phyloP scores from a whole-genome alignment of 2,888 invertebrate genomes.

The Diadromus collaris region DNA sequence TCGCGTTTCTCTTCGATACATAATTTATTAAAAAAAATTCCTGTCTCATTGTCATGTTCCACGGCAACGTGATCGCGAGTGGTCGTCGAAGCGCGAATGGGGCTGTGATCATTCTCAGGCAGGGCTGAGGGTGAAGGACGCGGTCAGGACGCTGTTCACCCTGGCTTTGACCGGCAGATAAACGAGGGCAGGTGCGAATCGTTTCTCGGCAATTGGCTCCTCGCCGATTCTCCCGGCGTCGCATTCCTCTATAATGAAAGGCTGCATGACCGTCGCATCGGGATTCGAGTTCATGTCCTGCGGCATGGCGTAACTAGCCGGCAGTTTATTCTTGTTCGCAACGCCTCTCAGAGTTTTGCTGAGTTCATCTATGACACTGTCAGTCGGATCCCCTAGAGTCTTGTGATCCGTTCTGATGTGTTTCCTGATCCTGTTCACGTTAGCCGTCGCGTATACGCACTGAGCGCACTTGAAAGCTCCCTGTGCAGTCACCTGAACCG shows the following conservation, averaged over 20 bases:
- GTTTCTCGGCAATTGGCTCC: constrained; percentile 76
- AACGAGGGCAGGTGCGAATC: constrained; percentile 95
- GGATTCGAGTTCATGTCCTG: constrained; percentile 79
- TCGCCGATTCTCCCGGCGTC: constrained; percentile 72
- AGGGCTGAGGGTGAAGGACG: constrained; percentile 96
- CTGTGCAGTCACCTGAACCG: constrained; percentile 79
- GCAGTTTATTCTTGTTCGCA: constrained; percentile 82
- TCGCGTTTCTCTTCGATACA: constrained; percentile 9
- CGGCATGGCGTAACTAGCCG: constrained; percentile 86
- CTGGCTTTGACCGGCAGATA: constrained; percentile 96
- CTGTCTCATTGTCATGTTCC: constrained; percentile 10
- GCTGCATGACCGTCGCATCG: constrained; percentile 91
- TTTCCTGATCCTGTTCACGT: constrained; percentile 78
- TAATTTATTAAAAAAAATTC: not conserved
- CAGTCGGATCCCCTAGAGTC: constrained; percentile 75
- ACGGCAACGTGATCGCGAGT: constrained; percentile 13
- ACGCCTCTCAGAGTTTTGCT: constrained; percentile 81
- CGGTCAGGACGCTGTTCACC: constrained; percentile 92
- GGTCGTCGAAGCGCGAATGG: constrained; percentile 15
- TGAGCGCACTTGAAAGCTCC: constrained; percentile 78
- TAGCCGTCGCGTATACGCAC: constrained; percentile 77
- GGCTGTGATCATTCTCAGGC: constrained; percentile 83
- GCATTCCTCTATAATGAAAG: constrained; percentile 91
- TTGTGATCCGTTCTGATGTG: constrained; percentile 81
- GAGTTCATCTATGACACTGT: constrained; percentile 80